Evolutionary conservation across 1,140 invertebrate genomes (phyloP), one percentile per base, ranked within the genome.

Genomic region (Psilanteris sp.): DNA sequence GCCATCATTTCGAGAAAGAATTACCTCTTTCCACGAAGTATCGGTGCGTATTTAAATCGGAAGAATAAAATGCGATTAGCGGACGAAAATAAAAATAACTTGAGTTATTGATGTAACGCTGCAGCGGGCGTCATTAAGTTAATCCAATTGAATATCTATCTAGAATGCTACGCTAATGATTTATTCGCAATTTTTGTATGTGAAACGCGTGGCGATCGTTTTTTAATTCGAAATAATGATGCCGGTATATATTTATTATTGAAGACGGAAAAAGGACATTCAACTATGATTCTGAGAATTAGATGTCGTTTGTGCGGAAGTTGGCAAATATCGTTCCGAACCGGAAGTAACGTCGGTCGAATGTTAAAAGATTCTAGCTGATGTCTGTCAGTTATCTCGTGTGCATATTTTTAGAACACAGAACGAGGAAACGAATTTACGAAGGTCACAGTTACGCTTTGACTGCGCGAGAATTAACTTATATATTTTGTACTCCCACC

Each of bases 371-470:
- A 77, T 70, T 44, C 43, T 46, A 50, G 27, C 31, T 27, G 27
- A 67, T 67, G 74, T 41, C 70, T 73, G 61, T 32, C 27, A 34
- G 59, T 74, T 67, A 55, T 52, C 62, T 59, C 18, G 57, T 10
- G 48, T 13, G 20, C 44, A 55, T 75, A 78, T 78, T 78, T 75
- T 75, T 78, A 75, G 76, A 75, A 66, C 71, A 13, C 39, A 52
- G 41, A 75, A 78, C 52, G 39, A 70, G 77, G 77, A 78, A 78
- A 75, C 32, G 22, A 72, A 71, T 54, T 70, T 39, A 46, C 55
- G 76, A 74, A 78, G 76, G 70, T 74, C 55, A 43, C 46, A 66
- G 18, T 37, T 39, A 26, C 7, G 22, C 24, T 36, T 7, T 5
- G 29, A 26, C 7, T 32, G 9, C 5, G 9, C 32, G 26, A 43